Evolutionary conservation across 2,797 vertebrate species (phyloP), one percentile per base, ranked within the genome.

Genomic region (Decapterus maruadsi): DNA sequence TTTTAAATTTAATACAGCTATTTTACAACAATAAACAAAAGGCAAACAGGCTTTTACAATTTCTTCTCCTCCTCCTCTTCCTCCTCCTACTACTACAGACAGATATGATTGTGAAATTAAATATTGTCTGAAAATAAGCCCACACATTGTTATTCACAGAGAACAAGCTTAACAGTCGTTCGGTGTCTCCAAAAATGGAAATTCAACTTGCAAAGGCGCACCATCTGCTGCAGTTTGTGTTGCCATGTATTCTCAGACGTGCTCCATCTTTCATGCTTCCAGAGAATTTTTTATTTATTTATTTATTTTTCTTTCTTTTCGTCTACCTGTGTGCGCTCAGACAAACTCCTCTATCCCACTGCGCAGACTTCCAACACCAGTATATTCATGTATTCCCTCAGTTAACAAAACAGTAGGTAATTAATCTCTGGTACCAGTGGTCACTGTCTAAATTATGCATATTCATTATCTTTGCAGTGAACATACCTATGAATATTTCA

Each of bases 401-500:
- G 62, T 64, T 83, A 62, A 78, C 63, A 60, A 69, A 82, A 68
- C 65, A 31, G 69, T 19, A 51, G 72, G 53, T 68, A 70, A 80
- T 80, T 51, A 76, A 88, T 80, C 74, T 62, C 56, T n/a, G 11
- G 55, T 68, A 74, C 74, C 26, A 68, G 62, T 81, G 80, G 80
- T 77, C 80, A 84, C 34, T 29, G 11, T 79, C 55, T 67, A 29
- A 77, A 69, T 79, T 79, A 74, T 56, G 56, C 63, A 56, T 54
- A 72, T 81, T 87, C 81, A 75, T 78, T 9, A 22, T 34, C 31
- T 5, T 66, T 63, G 38, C 2, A 55, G 72, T 38, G 81, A 77
- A 77, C 69, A 59, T 46, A 54, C 63, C 60, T 87, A 78, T 75
- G 77, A 80, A 82, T 83, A 76, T 87, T 85, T 70, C 34, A 75